Conservation (phyloP, 30 jellyfish, hydroid and myxozoan species). For the Aurelia aurita complex sp. Pacific region DNA sequence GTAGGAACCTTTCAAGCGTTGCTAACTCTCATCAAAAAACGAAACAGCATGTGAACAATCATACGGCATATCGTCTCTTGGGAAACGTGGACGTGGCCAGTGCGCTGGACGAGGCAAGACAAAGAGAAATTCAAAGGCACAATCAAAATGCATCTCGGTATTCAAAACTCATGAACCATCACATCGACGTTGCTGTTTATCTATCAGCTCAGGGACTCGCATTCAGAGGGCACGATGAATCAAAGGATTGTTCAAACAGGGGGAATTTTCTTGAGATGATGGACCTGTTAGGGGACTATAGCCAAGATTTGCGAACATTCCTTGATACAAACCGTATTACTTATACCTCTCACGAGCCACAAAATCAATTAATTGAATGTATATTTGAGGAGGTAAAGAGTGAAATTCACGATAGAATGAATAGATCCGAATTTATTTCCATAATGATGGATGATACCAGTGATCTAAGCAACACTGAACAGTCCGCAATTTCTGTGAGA, state of each 20-base stretch:
- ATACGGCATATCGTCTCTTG: slow-evolving; percentile 21
- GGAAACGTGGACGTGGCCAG: slow-evolving; percentile 53
- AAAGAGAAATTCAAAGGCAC: slow-evolving; percentile 28
- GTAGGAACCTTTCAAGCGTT: slow-evolving; percentile 21
- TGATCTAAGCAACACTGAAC: slow-evolving; percentile 12
- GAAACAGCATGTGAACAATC: slow-evolving; percentile 30
- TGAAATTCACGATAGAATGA: slow-evolving; percentile 22
- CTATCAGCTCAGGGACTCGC: slow-evolving; percentile 1
- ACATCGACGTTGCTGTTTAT: slow-evolving; percentile 31
- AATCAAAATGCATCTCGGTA: slow-evolving; percentile 35
- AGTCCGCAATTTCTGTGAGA: slow-evolving; percentile 26
- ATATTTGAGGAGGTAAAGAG: not conserved
- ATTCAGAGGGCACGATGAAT: slow-evolving; percentile 3
- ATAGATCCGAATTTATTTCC: slow-evolving; percentile 11
- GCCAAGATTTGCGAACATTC: not conserved
- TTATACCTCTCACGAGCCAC: slow-evolving; percentile 6
- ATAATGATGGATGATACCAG: slow-evolving; percentile 42
- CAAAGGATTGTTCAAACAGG: slow-evolving; percentile 1
- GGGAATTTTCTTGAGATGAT: slow-evolving; percentile 12
- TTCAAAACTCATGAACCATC: slow-evolving; percentile 25
- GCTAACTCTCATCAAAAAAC: slow-evolving; percentile 28
- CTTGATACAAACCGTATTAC: not conserved
- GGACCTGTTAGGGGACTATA: not conserved
- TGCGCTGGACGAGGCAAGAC: slow-evolving; percentile 62
- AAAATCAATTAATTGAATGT: not conserved